Evolutionary conservation across 1,140 invertebrate species (phyloP), one percentile per base, ranked within the genome.

Genomic region (Heliconius eleuchia): DNA sequence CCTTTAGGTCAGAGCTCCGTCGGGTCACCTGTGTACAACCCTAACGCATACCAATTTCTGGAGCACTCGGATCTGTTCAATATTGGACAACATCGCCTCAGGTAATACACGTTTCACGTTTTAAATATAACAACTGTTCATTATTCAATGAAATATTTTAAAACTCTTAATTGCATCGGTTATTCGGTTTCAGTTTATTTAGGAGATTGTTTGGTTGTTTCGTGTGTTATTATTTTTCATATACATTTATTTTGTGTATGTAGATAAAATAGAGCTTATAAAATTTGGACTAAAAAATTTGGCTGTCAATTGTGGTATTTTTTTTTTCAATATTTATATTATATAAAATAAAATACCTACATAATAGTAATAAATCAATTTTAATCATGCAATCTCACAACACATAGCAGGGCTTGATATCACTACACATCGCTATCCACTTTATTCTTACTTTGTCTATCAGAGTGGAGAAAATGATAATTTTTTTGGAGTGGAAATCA

Each of bases 1-100:
- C 91, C 95, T 1, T 95, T 94, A 50, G 95, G 95, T 18, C 95
- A 95, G 3, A 95, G 95, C 57, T 94, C 96, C 9, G 91, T 94
- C 27, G 95, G 95, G 71, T 91, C 94, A n/a, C 94, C 95, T 6
- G 95, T 97, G 37, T 97, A 96, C 89, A 98, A 97, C 88, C 97
- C 97, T 2, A 97, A 97, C 85, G 97, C 97, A 1, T 96, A 96
- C 86, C 95, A 97, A 84, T 97, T 98, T 86, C 92, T 98, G 76
- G 96, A 97, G 86, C 95, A 96, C 85, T 97, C 97, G 76, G 97
- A 98, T 87, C 96, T 96, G 76, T 95, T 97, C 72, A 96, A 97
- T 77, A 95, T 98, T 81, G 96, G 96, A 77, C 90, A 91, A 52
- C 94, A 95, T 80, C 85, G 92, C 76, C 82, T 94, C 42, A 92